A percentile compares a stretch with the other conserved stretches of the same genome.
phyloP scores from a whole-genome alignment of 1,140 invertebrate genomes.

The Sarcophaga bullata region DNA sequence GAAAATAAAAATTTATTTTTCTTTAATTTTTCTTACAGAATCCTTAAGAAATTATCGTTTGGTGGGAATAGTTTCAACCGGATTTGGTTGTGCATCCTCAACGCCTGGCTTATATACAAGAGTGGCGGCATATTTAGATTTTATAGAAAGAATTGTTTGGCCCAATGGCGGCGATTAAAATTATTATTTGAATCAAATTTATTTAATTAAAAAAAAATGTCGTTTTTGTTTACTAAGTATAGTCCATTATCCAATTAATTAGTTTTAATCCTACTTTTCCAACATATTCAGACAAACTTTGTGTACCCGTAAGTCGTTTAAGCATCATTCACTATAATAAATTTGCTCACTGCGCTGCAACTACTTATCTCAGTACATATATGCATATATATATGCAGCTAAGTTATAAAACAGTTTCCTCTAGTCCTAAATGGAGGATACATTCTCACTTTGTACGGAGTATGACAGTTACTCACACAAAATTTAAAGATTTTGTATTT shows the following conservation, averaged over 20 bases:
- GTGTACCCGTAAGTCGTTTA: not conserved
- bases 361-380: too few relatives aligned
- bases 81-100: constrained; percentile 71
- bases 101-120: constrained; percentile 75
- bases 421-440: too few relatives aligned
- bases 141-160: constrained; percentile 76
- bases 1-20: constrained; percentile 73
- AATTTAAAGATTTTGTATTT: too few relatives aligned
- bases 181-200: not conserved
- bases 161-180: constrained; percentile 49
- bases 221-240: not conserved
- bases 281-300: not conserved
- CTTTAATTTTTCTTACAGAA: constrained; percentile 21
- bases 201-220: not conserved
- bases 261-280: not conserved
- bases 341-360: too few relatives aligned
- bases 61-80: constrained; percentile 74
- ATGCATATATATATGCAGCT: too few relatives aligned
- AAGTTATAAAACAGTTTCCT: too few relatives aligned
- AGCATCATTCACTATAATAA: not conserved
- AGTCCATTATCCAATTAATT: not conserved
- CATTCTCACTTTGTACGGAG: too few relatives aligned
- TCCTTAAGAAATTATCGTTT: constrained; percentile 50
- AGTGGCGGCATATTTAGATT: constrained; percentile 71
- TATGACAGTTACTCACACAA: too few relatives aligned